Evolutionary conservation across 2,113 vertebrate genomes (phyloP), one percentile per base, ranked within the genome.

Genomic region (Narcine bancroftii): DNA sequence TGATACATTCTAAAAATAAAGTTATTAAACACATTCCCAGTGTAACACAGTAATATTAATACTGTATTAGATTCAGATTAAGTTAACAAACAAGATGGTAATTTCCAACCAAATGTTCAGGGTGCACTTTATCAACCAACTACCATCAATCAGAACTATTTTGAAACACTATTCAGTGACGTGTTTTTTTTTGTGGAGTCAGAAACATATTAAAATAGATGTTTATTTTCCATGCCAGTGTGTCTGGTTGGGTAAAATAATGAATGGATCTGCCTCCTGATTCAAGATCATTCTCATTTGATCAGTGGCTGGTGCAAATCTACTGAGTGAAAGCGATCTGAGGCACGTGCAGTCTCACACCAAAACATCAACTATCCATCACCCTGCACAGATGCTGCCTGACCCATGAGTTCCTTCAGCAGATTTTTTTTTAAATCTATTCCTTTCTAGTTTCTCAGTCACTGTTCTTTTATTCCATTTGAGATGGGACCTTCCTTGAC

Each of bases 1-100:
- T 17, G 60, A 87, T n/a, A 60, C 33, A 36, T 87, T 60, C 15
- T 36, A 87, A 87, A 87, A 60, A 19, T 11, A 87, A 87, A 87
- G 36, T n/a, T 21, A 87, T 87, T 87, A 87, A 87, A 60, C 33
- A 60, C 81, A 87, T 87, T 60, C 81, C n/a, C 81, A 87, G 81
- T 87, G 33, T 87, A 87, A 87, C 50, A 87, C 33, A 19, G 53
- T 63, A 36, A 87, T 56, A 10, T 2, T 87, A 87, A 87, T 87
- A 60, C 36, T 87, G n/a, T n/a, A n/a, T n/a, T n/a, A 53, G 60
- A 87, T 87, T 63, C 81, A 87, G 81, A 87, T 53, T 87, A 56
- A 87, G 60, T 4, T 60, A 60, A 60, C 60, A 17, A 87, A 33
- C 81, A 60, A 87, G 24, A 39, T 87, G 81, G 33, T 87, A 87